phyloP scores from a whole-genome alignment of 2,888 invertebrate species.

The Catocala fraxini region DNA sequence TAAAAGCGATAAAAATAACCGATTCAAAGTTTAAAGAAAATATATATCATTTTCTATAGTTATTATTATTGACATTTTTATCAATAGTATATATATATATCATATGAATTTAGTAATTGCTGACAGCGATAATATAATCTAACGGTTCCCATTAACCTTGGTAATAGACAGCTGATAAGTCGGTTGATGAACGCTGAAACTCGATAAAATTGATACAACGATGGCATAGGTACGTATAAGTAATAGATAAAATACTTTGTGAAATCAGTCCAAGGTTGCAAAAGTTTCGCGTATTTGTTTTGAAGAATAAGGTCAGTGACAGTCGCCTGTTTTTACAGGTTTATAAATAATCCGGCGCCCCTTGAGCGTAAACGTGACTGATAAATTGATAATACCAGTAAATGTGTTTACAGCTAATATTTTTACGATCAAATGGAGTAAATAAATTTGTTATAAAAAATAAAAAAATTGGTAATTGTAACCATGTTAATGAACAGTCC shows the following conservation, averaged over 20 bases:
- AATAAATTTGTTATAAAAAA: no score
- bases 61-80: background rate
- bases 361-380: no score
- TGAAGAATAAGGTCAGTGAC: constrained; percentile 76
- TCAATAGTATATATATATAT: no score
- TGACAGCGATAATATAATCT: constrained; percentile 22
- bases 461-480: no score
- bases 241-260: constrained; percentile 65
- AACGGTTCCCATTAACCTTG: constrained; percentile 51
- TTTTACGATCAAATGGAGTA: no score
- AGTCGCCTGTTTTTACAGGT: constrained; percentile 29
- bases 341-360: constrained; percentile 3
- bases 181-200: constrained; percentile 52
- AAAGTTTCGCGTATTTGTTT: constrained; percentile 61
- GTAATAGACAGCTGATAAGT: constrained; percentile 52
- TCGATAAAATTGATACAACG: constrained; percentile 49
- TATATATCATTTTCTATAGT: no score
- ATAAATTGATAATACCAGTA: no score
- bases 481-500: no score
- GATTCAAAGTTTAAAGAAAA: no score
- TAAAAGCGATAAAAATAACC: no score
- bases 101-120: constrained; percentile 34
- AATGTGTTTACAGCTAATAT: no score
- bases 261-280: constrained; percentile 73
- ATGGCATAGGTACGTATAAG: constrained; percentile 3